Percentiles rank a stretch among this genome's conserved stretches.
phyloP scores from a whole-genome alignment of 92 coral and sea anemone species.

The Porites rus region DNA sequence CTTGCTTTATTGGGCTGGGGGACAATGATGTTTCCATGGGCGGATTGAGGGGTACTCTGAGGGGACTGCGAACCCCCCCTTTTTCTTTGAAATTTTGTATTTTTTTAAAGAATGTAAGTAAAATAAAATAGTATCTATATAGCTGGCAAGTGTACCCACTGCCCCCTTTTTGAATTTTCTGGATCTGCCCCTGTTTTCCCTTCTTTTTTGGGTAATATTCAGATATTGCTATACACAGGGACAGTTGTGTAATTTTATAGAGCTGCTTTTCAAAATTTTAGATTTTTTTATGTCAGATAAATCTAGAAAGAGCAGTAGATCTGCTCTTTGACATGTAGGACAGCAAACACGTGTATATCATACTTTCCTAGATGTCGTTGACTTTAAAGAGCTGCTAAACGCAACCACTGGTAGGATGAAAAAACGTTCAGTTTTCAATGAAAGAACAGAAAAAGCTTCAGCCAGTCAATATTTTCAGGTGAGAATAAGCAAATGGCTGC shows the following conservation, averaged over 20 bases:
- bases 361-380: constrained; percentile 44
- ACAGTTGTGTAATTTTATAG: not conserved
- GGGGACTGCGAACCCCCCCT: no score
- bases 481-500: constrained; percentile 3
- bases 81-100: no score
- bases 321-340: not conserved
- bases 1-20: no score
- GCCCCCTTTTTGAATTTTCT: no score
- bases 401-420: constrained; percentile 58
- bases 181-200: no score
- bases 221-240: no score
- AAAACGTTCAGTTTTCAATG: constrained; percentile 80
- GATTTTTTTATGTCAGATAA: not conserved
- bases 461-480: constrained; percentile 99
- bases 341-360: not conserved
- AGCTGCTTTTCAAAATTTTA: not conserved
- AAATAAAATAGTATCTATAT: no score
- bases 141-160: no score
- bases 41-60: no score
- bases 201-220: no score
- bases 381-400: constrained; percentile 69
- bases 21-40: no score
- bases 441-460: constrained; percentile 96
- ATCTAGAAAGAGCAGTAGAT: not conserved
- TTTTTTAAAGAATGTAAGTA: no score